Evolutionary conservation across 2,113 vertebrate genomes (phyloP).

Genomic region (Colius striatus): DNA sequence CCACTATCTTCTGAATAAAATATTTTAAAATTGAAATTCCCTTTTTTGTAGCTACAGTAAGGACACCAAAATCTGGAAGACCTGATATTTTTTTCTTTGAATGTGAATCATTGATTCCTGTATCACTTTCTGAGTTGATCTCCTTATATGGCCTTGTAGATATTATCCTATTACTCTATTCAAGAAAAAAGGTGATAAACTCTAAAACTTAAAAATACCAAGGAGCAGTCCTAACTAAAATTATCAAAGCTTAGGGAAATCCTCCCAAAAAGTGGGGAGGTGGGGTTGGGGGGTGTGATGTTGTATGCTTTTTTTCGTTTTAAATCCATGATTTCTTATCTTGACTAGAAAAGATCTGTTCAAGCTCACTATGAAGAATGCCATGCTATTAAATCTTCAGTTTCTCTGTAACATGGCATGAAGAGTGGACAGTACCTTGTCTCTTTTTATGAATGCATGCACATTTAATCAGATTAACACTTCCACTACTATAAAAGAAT

Average conservation of each 20-base stretch:
- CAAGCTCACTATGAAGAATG: background rate
- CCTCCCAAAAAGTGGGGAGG: background rate
- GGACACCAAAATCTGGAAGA: background rate
- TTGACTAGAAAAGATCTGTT: background rate
- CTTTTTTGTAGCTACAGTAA: background rate
- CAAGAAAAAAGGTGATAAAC: background rate
- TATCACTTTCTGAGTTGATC: background rate
- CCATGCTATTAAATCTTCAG: background rate
- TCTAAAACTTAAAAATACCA: background rate
- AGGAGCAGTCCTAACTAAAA: background rate
- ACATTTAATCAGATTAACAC: background rate
- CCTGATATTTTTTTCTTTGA: background rate
- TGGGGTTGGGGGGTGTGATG: background rate
- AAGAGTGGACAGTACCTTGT: background rate
- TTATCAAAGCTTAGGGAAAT: background rate
- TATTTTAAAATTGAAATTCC: background rate
- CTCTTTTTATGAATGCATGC: background rate
- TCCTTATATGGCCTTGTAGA: background rate
- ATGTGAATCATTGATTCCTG: background rate
- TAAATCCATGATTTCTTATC: background rate
- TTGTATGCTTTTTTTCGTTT: background rate
- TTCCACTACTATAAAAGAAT: background rate
- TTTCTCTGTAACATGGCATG: background rate
- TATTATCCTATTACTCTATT: background rate
- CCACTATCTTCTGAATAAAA: background rate